Percentiles rank a stretch among this genome's conserved stretches.
These are phyloP conservation scores for Actinia equina DNA, from an alignment of 64 coral and sea anemone species.

Conservation along the genomic window DNA sequence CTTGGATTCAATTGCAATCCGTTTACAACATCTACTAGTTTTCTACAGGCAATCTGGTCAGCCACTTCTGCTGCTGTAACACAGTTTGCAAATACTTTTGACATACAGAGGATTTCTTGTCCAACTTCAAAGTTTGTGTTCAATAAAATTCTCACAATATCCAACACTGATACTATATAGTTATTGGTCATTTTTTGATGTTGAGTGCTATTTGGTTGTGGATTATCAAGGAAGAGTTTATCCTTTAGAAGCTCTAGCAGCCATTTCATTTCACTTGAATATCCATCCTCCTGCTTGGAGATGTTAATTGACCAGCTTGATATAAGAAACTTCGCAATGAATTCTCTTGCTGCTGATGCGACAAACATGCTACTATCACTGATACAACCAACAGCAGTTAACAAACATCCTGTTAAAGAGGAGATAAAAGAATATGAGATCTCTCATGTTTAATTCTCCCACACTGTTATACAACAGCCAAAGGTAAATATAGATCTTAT, in stretches of 20 bases:
- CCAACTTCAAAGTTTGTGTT: not conserved
- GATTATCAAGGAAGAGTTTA: not conserved
- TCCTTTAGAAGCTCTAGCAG: not conserved
- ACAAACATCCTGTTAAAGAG: constrained; percentile 4
- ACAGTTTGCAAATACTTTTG: constrained; percentile 23
- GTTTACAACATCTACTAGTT: constrained; percentile 50
- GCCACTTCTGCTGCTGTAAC: constrained; percentile 1
- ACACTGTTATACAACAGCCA: too few species aligned
- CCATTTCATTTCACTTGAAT: not conserved
- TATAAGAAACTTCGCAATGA: constrained; percentile 45
- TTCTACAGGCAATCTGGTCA: constrained; percentile 16
- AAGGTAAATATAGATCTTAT: too few species aligned
- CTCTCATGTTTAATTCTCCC: too few species aligned
- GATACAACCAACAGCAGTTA: constrained; percentile 21
- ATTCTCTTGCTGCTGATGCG: constrained; percentile 40
- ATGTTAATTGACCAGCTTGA: not conserved
- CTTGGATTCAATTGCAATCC: constrained; percentile 23
- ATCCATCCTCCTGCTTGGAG: not conserved
- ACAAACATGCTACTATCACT: constrained; percentile 59
- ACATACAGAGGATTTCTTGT: constrained; percentile 38
- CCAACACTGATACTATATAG: constrained; percentile 7
- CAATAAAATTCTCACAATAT: constrained; percentile 40
- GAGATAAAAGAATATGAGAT: not conserved
- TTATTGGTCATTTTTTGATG: not conserved
- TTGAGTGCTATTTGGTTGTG: not conserved